These are phyloP conservation scores for Xerus inauris DNA, from an alignment of 2,113 vertebrate species.

Conservation along the genomic window DNA sequence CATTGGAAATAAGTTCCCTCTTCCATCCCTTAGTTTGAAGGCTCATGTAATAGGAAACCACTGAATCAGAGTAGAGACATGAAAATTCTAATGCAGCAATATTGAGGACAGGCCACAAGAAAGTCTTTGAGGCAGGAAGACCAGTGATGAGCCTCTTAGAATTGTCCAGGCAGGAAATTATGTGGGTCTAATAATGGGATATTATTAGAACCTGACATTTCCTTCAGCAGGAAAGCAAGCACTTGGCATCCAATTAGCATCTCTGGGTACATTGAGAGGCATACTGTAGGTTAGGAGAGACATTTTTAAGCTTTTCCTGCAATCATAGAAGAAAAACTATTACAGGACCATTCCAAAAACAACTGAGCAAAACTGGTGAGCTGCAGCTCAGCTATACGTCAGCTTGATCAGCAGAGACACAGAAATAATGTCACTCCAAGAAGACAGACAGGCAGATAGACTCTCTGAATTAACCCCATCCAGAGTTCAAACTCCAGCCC, in stretches of 20 bases:
- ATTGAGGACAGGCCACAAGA: not conserved
- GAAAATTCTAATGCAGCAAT: not conserved
- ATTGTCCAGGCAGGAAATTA: constrained; percentile 44
- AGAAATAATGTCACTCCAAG: not conserved
- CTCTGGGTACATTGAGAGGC: not conserved
- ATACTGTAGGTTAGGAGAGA: constrained; percentile 14
- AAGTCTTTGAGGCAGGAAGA: not conserved
- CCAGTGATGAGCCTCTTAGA: not conserved
- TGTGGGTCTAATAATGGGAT: constrained; percentile 26
- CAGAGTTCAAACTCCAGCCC: not conserved
- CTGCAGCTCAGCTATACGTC: not conserved
- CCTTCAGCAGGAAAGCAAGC: constrained; percentile 34
- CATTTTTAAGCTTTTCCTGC: constrained; percentile 13
- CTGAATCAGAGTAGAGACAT: not conserved
- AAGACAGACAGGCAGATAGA: not conserved
- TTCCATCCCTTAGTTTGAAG: not conserved
- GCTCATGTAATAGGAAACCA: too few relatives aligned
- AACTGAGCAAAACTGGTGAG: not conserved
- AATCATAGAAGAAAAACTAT: not conserved
- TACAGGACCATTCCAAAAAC: constrained; percentile 57
- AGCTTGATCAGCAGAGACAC: not conserved
- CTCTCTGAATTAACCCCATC: not conserved
- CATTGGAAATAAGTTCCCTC: too few relatives aligned
- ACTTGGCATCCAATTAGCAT: constrained; percentile 60
- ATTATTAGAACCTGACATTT: constrained; percentile 60